Conservation (phyloP, 2,113 vertebrate species). For the Zosterops pallidus region DNA sequence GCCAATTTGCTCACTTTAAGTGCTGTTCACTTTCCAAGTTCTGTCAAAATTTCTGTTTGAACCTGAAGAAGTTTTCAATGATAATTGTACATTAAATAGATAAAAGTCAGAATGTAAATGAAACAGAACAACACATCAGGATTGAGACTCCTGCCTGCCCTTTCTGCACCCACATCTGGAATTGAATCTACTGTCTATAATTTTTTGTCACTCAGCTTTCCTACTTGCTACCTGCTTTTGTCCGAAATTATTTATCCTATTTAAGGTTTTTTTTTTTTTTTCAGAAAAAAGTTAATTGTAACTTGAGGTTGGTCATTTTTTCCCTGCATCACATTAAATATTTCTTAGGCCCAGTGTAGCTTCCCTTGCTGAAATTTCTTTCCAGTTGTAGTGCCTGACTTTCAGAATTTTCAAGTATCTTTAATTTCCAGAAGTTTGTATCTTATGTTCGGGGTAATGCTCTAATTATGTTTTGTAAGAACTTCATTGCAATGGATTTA, state of each 20-base stretch:
- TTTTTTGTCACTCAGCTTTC: not conserved
- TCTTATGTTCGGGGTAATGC: not conserved
- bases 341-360: not conserved
- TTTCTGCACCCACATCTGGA: not conserved
- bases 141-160: not conserved
- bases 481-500: not conserved
- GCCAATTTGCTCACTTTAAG: not conserved
- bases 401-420: not conserved
- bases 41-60: not conserved
- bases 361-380: not conserved
- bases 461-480: not conserved
- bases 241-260: not conserved
- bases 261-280: not conserved
- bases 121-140: not conserved
- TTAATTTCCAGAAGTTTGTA: not conserved
- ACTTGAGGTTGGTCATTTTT: not conserved
- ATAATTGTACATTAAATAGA: not conserved
- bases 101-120: not conserved
- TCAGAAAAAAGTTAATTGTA: not conserved
- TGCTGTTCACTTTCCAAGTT: not conserved
- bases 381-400: not conserved
- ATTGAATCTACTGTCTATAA: not conserved
- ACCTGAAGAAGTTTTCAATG: not conserved
- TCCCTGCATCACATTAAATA: not conserved
- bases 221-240: not conserved